phyloP scores from a whole-genome alignment of 2,113 vertebrate genomes.

The Lagopus leucura region DNA sequence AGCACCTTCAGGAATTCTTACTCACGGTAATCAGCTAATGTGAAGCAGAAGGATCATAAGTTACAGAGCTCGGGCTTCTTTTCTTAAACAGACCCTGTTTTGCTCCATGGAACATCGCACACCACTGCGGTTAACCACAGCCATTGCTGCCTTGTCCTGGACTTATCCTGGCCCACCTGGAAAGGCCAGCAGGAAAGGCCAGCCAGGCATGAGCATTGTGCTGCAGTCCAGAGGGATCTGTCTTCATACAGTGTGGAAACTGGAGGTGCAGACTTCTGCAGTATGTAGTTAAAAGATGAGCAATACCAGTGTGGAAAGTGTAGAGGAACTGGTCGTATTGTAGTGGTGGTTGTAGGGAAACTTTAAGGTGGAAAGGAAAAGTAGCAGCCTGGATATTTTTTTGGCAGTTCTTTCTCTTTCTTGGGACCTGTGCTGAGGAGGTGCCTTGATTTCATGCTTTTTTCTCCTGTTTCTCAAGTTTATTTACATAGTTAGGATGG shows the following conservation, averaged over 20 bases:
- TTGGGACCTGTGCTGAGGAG: not conserved
- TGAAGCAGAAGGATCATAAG: not conserved
- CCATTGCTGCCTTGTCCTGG: too few relatives aligned
- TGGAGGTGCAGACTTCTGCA: not conserved
- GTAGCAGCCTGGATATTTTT: fast-evolving
- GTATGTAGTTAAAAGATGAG: not conserved
- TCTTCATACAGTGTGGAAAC: not conserved
- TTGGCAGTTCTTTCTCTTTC: not conserved
- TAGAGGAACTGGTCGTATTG: not conserved
- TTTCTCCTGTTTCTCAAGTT: not conserved
- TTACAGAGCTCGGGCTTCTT: not conserved
- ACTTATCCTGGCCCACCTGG: not conserved
- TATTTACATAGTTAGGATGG: not conserved
- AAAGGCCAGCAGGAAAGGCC: not conserved
- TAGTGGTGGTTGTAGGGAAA: not conserved
- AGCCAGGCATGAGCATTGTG: fast-evolving
- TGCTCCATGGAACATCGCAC: not conserved
- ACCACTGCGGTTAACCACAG: not conserved
- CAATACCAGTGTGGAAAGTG: fast-evolving
- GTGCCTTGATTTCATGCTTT: not conserved
- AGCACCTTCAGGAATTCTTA: not conserved
- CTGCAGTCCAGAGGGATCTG: fast-evolving
- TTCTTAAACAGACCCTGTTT: not conserved
- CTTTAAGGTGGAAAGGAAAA: not conserved
- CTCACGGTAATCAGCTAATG: not conserved